Base-by-base conservation (phyloP, 2,797 vertebrate species). In the Echeneis naucrates region DNA sequence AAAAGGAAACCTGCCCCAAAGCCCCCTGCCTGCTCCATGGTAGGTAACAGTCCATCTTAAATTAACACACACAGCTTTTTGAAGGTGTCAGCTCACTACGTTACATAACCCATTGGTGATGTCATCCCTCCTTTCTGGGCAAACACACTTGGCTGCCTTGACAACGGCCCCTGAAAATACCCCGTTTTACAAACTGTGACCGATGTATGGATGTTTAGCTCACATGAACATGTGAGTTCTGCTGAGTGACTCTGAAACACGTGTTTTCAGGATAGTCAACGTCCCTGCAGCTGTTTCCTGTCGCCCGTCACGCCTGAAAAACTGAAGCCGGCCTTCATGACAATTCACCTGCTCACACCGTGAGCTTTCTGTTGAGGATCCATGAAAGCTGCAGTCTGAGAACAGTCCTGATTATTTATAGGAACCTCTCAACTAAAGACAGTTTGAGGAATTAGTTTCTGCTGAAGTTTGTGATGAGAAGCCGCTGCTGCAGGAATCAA, bases 101-200 rank as follows among this genome's bases (percentile, higher is more conserved):
- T 87, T 88, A 70, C 78, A 68, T 76, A 78, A 86, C 33, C 53
- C 11, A 65, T 53, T 44, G 2, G 48, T 86, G 84, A 85, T 50
- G 89, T 90, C 87, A 87, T 67, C 45, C 48, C 60, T 35, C 16
- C 40, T 66, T 61, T 75, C 76, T 51, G 51, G 67, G 62, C 45
- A 79, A 81, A 86, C 70, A 85, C 68, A 61, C 37, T 53, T 13
- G 7, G 75, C 56, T 81, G 2, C 79, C 74, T 72, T 61, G 77
- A 56, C 74, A 65, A 85, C 82, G 27, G 51, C 26, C 47, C 21
- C 52, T 14, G 11, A 54, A 67, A 23, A 53, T 32, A 72, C 45
- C 24, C 24, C 1, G 8, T 8, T 45, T 33, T 6, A 38, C 26
- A n/a, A 7, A 30, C 30, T 30, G 30, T 30, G 30, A 30, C 3